phyloP scores from a whole-genome alignment of 2,797 vertebrate species.

The Momotus momota region DNA sequence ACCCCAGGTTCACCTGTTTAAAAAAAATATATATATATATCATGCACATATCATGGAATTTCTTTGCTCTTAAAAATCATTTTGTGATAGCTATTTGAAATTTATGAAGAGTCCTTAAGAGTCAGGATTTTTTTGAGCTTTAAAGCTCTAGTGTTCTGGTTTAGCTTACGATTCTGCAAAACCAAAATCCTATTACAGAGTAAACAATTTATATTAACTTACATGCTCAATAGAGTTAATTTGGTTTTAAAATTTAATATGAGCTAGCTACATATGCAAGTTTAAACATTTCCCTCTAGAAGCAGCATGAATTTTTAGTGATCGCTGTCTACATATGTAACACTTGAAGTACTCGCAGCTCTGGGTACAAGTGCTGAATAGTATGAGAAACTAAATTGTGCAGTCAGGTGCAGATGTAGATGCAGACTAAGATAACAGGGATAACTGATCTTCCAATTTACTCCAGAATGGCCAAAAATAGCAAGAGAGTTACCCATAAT shows the following conservation, averaged over 20 bases:
- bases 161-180: not conserved
- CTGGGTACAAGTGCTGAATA: not conserved
- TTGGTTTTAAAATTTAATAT: not conserved
- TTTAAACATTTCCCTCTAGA: not conserved
- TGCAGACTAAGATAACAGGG: not conserved
- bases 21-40: not conserved
- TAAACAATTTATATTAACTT: not conserved
- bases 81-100: not conserved
- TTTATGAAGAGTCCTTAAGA: not conserved
- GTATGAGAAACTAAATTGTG: not conserved
- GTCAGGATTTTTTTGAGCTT: not conserved
- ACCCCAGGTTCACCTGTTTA: constrained; percentile 20
- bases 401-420: not conserved
- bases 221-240: not conserved
- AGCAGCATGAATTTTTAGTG: not conserved
- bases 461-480: not conserved
- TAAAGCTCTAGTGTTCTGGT: not conserved
- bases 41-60: not conserved
- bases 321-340: not conserved
- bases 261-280: not conserved
- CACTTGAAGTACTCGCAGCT: not conserved
- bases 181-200: not conserved
- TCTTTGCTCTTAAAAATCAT: not conserved
- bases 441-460: not conserved
- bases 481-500: not conserved